A percentile compares a stretch with the other conserved stretches of the same genome.
phyloP scores from a whole-genome alignment of 2,888 invertebrate species.

The Andrena chrysosceles region DNA sequence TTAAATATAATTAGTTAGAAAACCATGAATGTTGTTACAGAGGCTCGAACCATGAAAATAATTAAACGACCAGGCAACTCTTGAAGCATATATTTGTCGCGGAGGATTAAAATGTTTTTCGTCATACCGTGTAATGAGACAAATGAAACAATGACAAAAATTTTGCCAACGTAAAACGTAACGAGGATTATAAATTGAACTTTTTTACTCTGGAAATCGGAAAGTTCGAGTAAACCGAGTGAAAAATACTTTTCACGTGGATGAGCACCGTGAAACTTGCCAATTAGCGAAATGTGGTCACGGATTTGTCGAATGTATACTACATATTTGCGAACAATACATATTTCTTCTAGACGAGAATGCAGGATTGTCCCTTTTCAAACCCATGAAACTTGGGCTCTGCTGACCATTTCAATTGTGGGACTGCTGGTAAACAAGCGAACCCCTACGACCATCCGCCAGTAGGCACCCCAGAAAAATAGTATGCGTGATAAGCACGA shows the following conservation, averaged over 20 bases:
- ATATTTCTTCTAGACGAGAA: slow-evolving; percentile 35
- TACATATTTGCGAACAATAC: slow-evolving; percentile 37
- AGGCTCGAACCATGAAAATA: not conserved
- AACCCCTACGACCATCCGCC: too few species aligned
- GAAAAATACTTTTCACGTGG: not conserved
- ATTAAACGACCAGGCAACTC: not conserved
- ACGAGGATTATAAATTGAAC: not conserved
- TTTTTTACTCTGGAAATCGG: not conserved
- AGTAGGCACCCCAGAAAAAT: too few species aligned
- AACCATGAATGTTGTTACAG: too few species aligned
- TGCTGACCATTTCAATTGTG: too few species aligned
- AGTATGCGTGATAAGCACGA: too few species aligned
- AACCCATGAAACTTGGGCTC: too few species aligned
- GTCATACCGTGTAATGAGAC: not conserved
- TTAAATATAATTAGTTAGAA: not conserved
- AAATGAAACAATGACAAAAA: not conserved
- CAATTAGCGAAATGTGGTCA: not conserved
- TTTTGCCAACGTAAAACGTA: not conserved
- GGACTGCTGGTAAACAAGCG: too few species aligned
- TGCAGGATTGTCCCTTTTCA: not conserved
- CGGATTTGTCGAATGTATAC: not conserved
- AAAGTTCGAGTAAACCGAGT: not conserved
- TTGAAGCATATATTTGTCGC: not conserved
- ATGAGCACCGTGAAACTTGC: not conserved
- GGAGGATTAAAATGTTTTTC: not conserved